phyloP scores from a whole-genome alignment of 2,113 vertebrate genomes.

The Dicentrarchus labrax region DNA sequence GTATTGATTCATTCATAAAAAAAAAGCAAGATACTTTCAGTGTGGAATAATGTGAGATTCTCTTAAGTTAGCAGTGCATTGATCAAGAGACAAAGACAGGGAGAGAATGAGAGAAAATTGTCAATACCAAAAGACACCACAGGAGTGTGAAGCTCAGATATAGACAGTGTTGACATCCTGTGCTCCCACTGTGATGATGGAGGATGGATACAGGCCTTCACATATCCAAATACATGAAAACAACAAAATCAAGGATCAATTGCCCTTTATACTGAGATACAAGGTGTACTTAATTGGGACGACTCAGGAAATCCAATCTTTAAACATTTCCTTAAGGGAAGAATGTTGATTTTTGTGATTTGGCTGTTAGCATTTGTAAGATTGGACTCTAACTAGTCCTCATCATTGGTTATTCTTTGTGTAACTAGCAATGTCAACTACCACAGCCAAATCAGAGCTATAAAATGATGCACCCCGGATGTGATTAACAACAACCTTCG shows the following conservation, averaged over 20 bases:
- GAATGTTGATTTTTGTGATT: neutral
- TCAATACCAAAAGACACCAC: neutral
- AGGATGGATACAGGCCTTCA: conserved; percentile 6
- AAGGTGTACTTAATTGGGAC: neutral
- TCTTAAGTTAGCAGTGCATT: neutral
- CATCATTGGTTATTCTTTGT: neutral
- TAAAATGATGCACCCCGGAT: neutral
- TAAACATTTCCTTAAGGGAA: neutral
- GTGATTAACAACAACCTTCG: conserved; percentile 13
- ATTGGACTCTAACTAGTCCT: neutral
- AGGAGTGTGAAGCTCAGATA: neutral
- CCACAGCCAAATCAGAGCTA: neutral
- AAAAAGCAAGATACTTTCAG: neutral
- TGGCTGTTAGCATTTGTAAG: neutral
- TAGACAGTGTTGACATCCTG: conserved; percentile 2
- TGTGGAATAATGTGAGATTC: neutral
- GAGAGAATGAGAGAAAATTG: neutral
- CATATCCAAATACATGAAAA: conserved; percentile 8
- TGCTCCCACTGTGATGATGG: conserved; percentile 4
- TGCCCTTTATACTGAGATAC: neutral
- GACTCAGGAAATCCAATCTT: neutral
- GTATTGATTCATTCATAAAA: neutral
- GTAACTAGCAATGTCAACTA: neutral
- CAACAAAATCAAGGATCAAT: neutral
- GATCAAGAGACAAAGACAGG: neutral